Evolutionary conservation across 2,888 invertebrate genomes (phyloP).

Genomic region (Heliconius charithonia): DNA sequence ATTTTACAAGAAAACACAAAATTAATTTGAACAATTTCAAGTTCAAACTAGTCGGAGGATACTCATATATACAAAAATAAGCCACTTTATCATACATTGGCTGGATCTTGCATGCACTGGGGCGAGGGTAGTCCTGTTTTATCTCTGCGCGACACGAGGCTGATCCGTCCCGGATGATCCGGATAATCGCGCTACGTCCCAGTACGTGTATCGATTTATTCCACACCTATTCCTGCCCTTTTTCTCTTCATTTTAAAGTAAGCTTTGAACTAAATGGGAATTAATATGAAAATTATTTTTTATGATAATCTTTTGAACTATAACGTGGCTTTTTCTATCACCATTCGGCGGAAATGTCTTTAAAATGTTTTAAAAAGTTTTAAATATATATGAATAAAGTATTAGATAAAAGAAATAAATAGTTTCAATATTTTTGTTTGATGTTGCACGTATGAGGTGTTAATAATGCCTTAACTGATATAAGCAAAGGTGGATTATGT

Average conservation of each 20-base stretch:
- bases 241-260: slow-evolving; percentile 36
- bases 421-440: background rate
- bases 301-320: too few species aligned
- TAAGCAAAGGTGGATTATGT: background rate
- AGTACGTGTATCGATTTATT: slow-evolving; percentile 63
- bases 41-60: background rate
- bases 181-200: slow-evolving; percentile 70
- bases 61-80: slow-evolving; percentile 5
- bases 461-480: background rate
- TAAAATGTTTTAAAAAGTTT: too few species aligned
- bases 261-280: slow-evolving; percentile 21
- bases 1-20: background rate
- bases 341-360: too few species aligned
- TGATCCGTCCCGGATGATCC: slow-evolving; percentile 79
- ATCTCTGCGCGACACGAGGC: slow-evolving; percentile 79
- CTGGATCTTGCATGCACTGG: slow-evolving; percentile 32
- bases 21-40: background rate
- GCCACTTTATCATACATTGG: slow-evolving; percentile 28
- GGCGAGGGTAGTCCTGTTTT: slow-evolving; percentile 66
- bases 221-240: slow-evolving; percentile 45
- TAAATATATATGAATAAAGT: background rate
- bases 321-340: too few species aligned
- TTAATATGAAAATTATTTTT: background rate
- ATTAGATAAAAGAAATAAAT: background rate
- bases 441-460: background rate